Conservation (phyloP, 2,888 invertebrate species). For the Acrocyrtus sp. region DNA sequence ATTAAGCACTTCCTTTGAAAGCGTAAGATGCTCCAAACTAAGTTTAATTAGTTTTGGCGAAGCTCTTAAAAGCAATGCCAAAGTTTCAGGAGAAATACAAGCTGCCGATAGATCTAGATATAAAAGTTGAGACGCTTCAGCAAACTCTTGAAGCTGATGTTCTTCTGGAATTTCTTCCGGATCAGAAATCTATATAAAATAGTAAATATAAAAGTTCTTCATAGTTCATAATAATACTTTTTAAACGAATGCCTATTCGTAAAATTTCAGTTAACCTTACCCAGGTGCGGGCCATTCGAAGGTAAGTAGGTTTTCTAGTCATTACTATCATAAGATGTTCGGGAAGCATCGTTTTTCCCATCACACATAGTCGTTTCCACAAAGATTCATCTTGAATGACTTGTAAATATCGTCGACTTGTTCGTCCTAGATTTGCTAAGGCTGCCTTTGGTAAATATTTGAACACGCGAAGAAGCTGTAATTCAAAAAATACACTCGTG, state of each 20-base stretch:
- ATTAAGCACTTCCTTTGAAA: conserved; percentile 75
- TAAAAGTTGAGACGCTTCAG: conserved; percentile 70
- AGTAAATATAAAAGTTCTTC: no score
- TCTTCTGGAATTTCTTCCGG: conserved; percentile 26
- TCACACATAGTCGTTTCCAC: conserved; percentile 86
- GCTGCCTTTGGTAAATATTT: conserved; percentile 83
- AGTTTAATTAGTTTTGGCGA: conserved; percentile 82
- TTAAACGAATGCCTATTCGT: no score
- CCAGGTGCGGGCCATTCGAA: conserved; percentile 83
- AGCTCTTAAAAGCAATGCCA: conserved; percentile 71
- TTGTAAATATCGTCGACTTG: conserved; percentile 80
- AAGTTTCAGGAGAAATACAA: conserved; percentile 69
- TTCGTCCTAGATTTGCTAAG: conserved; percentile 77
- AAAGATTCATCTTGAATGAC: conserved; percentile 85
- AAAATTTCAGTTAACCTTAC: conserved; percentile 70
- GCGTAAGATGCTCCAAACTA: conserved; percentile 81
- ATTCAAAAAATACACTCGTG: no score
- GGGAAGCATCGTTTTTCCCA: conserved; percentile 73
- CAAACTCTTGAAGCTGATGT: conserved; percentile 14
- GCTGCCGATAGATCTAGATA: conserved; percentile 89
- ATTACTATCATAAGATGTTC: conserved; percentile 80
- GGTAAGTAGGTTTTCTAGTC: conserved; percentile 79
- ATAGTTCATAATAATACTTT: no score
- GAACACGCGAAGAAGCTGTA: conserved; percentile 71
- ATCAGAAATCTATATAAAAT: conserved; percentile 20